A percentile compares a stretch with the other conserved stretches of the same genome.
Conservation (phyloP, 2,113 vertebrate species). For the Mobula birostris region DNA sequence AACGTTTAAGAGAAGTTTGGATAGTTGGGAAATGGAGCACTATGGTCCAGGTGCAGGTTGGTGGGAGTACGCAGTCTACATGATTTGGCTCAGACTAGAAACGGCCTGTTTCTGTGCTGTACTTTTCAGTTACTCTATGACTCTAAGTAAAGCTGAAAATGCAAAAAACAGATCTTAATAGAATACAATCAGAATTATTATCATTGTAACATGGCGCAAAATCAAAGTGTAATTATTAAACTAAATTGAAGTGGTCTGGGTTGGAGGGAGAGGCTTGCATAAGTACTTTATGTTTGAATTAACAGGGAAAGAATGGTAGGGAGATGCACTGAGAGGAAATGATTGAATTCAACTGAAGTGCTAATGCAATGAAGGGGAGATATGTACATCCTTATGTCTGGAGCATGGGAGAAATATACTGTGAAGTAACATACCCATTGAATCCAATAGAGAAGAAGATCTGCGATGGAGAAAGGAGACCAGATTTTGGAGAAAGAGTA, state of each 20-base stretch:
- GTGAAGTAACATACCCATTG: background rate
- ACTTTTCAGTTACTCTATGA: too few species aligned
- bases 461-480: background rate
- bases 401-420: background rate
- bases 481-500: background rate
- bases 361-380: background rate
- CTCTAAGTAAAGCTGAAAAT: background rate
- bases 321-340: background rate
- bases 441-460: background rate
- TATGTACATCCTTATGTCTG: background rate
- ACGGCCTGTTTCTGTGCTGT: too few species aligned
- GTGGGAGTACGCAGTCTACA: too few species aligned
- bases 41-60: too few species aligned
- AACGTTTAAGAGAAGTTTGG: too few species aligned
- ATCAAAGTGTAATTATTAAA: background rate
- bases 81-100: too few species aligned
- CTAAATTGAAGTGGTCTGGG: background rate
- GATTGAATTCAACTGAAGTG: background rate
- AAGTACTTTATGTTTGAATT: background rate
- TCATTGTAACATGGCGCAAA: background rate
- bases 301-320: background rate
- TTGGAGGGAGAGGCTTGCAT: background rate
- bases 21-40: too few species aligned
- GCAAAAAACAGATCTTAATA: background rate
- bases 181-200: too few species aligned